Evolutionary conservation across 1,140 invertebrate species (phyloP), one percentile per base, ranked within the genome.

Genomic region (Dendroctonus valens): DNA sequence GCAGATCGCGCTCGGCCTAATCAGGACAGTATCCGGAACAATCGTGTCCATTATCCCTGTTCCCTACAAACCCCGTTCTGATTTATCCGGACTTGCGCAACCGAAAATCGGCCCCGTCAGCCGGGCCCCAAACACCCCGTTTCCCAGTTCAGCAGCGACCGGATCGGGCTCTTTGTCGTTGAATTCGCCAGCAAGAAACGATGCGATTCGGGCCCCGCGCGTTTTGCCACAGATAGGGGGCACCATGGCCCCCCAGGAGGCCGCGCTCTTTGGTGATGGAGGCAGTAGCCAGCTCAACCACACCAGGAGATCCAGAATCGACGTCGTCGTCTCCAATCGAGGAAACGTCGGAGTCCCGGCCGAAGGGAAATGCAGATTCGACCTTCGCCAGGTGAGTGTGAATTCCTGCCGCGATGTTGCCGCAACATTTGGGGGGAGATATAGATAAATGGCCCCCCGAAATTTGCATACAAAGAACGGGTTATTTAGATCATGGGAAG

Each of bases 361-460:
- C 70, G 57, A 62, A 64, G 40, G 66, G 71, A 67, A 69, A 70
- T 61, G 72, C 71, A 59, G 75, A 76, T 70, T 75, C 75, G 15
- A 74, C 75, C 44, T 75, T 74, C 11, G 26, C 44, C 44, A 60
- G 59, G 44, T 60, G 26, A 60, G 46, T 60, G 46, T 60, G 15
- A 52, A 8, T 9, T 52, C 12, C 57, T 26, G 41, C 11, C 48
- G 48, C 61, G 26, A 7, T 46, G 41, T 63, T 63, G 51, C 59
- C 48, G 39, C 26, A 26, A 26, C 26, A 26, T 26, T 26, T 26
- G 26, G 26, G 26, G 26, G 26, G 26, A 26, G 3, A 26, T 26
- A 26, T 26, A 26, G 26, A 26, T 26, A 3, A 26, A 26, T 26
- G 26, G 26, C 26, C 26, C 26, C 26, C 26, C 26, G n/a, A n/a